Evolutionary conservation across 2,888 invertebrate genomes (phyloP), one percentile per base, ranked within the genome.

Genomic region (Pristionchus exspectatus): DNA sequence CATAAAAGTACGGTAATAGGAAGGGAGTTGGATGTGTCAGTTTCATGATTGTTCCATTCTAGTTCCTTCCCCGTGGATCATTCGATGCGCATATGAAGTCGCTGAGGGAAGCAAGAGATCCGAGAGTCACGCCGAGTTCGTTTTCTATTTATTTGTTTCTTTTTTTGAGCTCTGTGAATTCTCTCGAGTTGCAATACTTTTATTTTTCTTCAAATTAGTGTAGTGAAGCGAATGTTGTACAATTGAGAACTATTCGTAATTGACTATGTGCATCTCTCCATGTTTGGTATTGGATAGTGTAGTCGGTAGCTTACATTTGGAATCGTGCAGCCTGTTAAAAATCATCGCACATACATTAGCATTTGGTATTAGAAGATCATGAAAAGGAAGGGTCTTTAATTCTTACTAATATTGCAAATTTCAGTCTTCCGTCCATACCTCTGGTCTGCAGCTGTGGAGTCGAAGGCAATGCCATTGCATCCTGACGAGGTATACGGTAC

Each of bases 371-470:
- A n/a, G n/a, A n/a, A n/a, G n/a, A n/a, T n/a, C n/a, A n/a, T n/a
- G n/a, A n/a, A n/a, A n/a, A n/a, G n/a, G n/a, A n/a, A n/a, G n/a
- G n/a, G n/a, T n/a, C n/a, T n/a, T n/a, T n/a, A n/a, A n/a, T n/a
- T n/a, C n/a, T n/a, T n/a, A n/a, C n/a, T n/a, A 69, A 30, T 30
- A 21, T 44, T 44, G 1, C 0, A 24, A 21, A 24, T 77, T 77
- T 14, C 24, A 77, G 74, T 77, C 1, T 77, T 77, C 74, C 74
- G 74, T 77, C 74, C 74, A 44, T 44, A 77, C 21, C 74, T 77
- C 74, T 77, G 33, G 38, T 38, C 74, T 18, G 74, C 74, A 9
- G 14, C 74, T 10, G 21, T 27, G 7, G 21, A 77, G 24, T 77
- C 74, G 1, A 44, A 12, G 9, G 74, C 44, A 44, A 16, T 30